phyloP scores from a whole-genome alignment of 2,113 vertebrate genomes.

The Cryptotis parvus region DNA sequence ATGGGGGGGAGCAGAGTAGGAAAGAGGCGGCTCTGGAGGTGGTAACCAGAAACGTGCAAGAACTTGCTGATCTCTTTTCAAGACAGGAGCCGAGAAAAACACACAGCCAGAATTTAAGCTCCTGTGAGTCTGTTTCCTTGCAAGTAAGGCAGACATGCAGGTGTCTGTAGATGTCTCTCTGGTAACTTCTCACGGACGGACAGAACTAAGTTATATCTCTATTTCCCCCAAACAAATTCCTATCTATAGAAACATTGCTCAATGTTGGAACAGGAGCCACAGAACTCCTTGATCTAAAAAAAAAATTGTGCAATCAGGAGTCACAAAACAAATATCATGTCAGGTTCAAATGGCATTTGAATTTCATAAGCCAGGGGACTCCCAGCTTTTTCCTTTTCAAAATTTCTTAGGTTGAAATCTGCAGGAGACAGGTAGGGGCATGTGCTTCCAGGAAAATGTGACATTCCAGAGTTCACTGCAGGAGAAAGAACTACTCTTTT shows the following conservation, averaged over 20 bases:
- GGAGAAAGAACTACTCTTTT: constrained; percentile 3
- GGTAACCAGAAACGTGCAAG: no score
- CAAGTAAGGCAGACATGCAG: not conserved
- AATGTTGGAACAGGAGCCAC: constrained; percentile 38
- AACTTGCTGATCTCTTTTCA: no score
- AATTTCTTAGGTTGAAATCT: not conserved
- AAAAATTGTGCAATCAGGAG: constrained; percentile 15
- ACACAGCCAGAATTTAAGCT: no score
- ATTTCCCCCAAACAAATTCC: not conserved
- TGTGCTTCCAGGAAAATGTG: constrained; percentile 4
- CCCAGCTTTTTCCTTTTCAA: not conserved
- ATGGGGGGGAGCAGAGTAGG: no score
- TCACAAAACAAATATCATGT: constrained; percentile 16
- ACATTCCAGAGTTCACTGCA: not conserved
- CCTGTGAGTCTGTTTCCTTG: no score
- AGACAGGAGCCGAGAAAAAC: no score
- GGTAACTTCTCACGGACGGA: not conserved
- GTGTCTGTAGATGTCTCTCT: not conserved
- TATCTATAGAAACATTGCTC: constrained; percentile 39
- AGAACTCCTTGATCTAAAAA: constrained; percentile 51
- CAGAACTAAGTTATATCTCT: not conserved
- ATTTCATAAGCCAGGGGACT: constrained; percentile 26
- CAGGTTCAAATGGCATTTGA: constrained; percentile 30
- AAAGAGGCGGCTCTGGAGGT: no score
- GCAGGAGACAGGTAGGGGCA: not conserved